Evolutionary conservation across 2,888 invertebrate genomes (phyloP).

Genomic region (Campoplex nolae): DNA sequence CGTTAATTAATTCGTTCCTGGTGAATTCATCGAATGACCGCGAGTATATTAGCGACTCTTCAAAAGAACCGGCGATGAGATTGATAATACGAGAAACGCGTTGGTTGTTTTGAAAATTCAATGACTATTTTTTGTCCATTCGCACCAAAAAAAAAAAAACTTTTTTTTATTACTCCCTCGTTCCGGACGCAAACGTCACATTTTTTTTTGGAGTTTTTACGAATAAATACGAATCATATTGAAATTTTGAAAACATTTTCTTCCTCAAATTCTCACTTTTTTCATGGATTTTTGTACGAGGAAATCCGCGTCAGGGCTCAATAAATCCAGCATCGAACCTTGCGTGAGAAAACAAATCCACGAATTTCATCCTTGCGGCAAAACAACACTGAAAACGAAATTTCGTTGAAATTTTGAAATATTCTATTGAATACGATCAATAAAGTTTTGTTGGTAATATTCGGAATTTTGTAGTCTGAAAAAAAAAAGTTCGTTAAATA

Average conservation of each 20-base stretch:
- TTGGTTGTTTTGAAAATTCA: background rate
- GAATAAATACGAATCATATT: background rate
- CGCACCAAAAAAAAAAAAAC: background rate
- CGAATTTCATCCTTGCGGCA: background rate
- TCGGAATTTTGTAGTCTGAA: no score
- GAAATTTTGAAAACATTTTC: background rate
- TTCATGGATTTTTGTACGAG: background rate
- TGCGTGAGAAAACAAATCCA: background rate
- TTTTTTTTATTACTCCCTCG: background rate
- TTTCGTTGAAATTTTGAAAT: no score
- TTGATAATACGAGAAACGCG: background rate
- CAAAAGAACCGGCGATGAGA: background rate
- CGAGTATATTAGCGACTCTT: background rate
- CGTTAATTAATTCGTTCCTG: conserved; percentile 50
- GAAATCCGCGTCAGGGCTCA: background rate
- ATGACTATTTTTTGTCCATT: background rate
- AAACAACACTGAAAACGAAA: no score
- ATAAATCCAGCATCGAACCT: background rate
- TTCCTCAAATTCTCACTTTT: no score
- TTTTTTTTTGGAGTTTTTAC: background rate
- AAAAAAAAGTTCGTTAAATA: no score
- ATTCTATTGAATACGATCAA: no score
- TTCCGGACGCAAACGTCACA: background rate
- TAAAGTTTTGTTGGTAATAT: no score
- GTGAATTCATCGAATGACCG: conserved; percentile 52